Base-by-base conservation (phyloP, 92 coral and sea anemone genomes). In the Umimayanthus kanabou region DNA sequence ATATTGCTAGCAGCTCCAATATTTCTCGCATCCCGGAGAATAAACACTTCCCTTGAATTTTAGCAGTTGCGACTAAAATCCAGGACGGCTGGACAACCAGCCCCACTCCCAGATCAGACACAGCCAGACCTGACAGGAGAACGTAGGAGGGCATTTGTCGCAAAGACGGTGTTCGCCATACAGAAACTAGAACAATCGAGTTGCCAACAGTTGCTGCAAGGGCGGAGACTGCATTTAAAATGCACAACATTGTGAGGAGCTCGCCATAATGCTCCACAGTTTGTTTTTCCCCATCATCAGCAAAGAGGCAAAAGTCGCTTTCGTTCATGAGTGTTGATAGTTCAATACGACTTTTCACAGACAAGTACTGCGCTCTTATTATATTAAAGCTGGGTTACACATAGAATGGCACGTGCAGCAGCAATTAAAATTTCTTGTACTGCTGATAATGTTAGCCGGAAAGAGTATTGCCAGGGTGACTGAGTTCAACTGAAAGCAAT, bases 31-130 rank as follows among this genome's bases (percentile, higher is more conserved):
- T 50, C 15, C 65, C 66, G 16, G 82, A 25, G 66, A 79, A 79
- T 25, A 49, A 29, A 29, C 82, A 79, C 43, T 50, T 79, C 47
- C 82, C 66, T 50, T 53, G 82, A 23, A 79, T 9, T 53, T 79
- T 79, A 33, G 82, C 66, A 53, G 69, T 30, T 28, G 82, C 43
- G n/a, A 79, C 82, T 22, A 79, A 28, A 57, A 79, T 47, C 82
- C 82, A 79, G 39, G n/a, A 4, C 11, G 82, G 82, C 16, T 79
- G 82, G 6, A 57, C 65, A 11, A 79, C 40, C 4, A 79, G 5
- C 20, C 82, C 82, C 16, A 79, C 65, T 28, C 42, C 69, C 13
- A 79, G 42, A 26, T 79, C 82, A 20, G 82, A 53, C 26, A 79
- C 50, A 53, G 82, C 66, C 67, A 79, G 61, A 33, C 82, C 82